These are phyloP conservation scores for Heloderma charlesbogerti DNA, from an alignment of 2,113 vertebrate genomes.

Conservation along the genomic window DNA sequence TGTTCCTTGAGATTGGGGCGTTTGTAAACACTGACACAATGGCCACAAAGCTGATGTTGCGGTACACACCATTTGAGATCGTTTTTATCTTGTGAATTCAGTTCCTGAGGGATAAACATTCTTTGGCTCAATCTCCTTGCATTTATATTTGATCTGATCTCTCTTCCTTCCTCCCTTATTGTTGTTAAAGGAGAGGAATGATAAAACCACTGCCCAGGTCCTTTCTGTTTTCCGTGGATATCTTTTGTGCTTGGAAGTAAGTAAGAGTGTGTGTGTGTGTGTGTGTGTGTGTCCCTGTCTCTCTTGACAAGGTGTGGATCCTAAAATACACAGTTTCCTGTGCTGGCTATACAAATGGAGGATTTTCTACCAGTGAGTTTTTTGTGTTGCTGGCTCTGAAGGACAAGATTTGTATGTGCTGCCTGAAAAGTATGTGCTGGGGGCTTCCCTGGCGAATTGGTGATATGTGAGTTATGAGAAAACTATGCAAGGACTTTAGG, in stretches of 20 bases:
- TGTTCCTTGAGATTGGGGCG: constrained; percentile 44
- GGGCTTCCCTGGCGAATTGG: constrained; percentile 21
- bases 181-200: constrained; percentile 37
- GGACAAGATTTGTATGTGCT: constrained; percentile 30
- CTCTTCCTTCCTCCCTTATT: constrained; percentile 38
- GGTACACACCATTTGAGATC: not conserved
- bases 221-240: constrained; percentile 44
- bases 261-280: not conserved
- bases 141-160: constrained; percentile 11
- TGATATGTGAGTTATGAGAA: not conserved
- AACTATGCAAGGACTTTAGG: not conserved
- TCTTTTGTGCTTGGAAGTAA: constrained; percentile 40
- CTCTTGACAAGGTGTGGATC: constrained; percentile 11
- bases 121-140: constrained; percentile 31
- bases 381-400: constrained; percentile 32
- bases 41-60: not conserved
- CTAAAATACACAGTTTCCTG: constrained; percentile 32
- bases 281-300: not conserved
- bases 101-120: constrained; percentile 25
- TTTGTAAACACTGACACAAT: constrained; percentile 50
- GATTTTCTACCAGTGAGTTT: constrained; percentile 54
- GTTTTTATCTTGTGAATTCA: not conserved
- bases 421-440: constrained; percentile 30
- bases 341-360: constrained; percentile 29
- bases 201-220: constrained; percentile 12